A percentile compares a stretch with the other conserved stretches of the same genome.
Conservation (phyloP, 2,888 invertebrate species). For the Clunio marinus region DNA sequence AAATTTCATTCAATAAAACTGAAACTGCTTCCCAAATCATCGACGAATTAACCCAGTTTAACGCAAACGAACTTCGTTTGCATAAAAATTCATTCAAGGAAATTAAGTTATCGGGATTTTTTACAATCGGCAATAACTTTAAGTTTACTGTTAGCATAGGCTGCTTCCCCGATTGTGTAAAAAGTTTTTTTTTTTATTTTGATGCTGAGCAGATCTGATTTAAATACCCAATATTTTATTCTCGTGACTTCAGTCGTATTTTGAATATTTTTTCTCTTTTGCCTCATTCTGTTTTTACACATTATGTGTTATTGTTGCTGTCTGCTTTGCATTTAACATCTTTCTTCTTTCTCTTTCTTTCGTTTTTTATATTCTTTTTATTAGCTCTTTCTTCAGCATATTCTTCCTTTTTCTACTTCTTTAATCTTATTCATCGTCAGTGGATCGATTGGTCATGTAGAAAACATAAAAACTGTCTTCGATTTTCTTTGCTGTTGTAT, state of each 20-base stretch:
- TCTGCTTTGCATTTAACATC: conserved; percentile 33
- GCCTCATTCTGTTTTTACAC: too few species aligned
- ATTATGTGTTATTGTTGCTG: conserved; percentile 16
- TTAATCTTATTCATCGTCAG: background rate
- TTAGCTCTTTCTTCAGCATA: background rate
- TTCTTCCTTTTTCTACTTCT: background rate
- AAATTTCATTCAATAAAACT: too few species aligned
- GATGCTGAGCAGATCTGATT: conserved; percentile 23
- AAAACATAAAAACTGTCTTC: conserved; percentile 31
- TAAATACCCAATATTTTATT: conserved; percentile 12
- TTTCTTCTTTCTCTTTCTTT: conserved; percentile 14
- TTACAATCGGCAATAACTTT: background rate
- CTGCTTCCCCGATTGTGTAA: too few species aligned
- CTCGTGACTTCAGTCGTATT: too few species aligned
- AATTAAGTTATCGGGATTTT: conserved; percentile 11
- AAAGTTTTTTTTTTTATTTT: too few species aligned
- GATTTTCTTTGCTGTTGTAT: background rate
- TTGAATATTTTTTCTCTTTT: too few species aligned
- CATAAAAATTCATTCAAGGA: conserved; percentile 10
- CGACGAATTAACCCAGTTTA: too few species aligned
- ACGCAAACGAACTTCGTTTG: too few species aligned
- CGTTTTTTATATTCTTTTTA: conserved; percentile 4
- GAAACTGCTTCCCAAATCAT: conserved; percentile 7
- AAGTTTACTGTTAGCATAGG: conserved; percentile 18
- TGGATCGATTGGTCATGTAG: conserved; percentile 1